Evolutionary conservation across 2,113 vertebrate species (phyloP), one percentile per base, ranked within the genome.

Genomic region (Ranitomeya imitator): DNA sequence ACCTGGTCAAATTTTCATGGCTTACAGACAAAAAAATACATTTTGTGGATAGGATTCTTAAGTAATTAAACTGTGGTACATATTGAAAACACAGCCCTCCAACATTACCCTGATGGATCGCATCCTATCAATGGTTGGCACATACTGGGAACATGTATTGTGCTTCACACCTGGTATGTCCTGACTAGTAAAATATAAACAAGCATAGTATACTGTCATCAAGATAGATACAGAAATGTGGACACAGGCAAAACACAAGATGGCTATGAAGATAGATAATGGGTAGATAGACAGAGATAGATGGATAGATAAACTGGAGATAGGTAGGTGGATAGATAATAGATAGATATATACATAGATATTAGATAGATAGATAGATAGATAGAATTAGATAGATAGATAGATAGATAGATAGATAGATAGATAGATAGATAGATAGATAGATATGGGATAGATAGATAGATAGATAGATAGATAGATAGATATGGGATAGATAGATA

Each of bases 1-100:
- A 57, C 67, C 52, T 74, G 81, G 85, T 89, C 83, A 89, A 78
- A 54, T 89, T 78, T 89, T 89, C 87, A 85, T 89, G 87, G 87
- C 81, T 78, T 85, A 60, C 73, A 79, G 87, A 85, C 87, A 79
- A 89, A 85, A 71, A 86, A 83, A 89, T 84, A 84, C 71, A 89
- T 89, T 60, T 79, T 79, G 59, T 69, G 82, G 65, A 89, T 89
- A 74, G 73, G 55, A 65, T 65, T 77, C 23, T 79, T 14, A 55
- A 88, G 74, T 78, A 85, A 88, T 84, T 84, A 88, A 78, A 59
- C 73, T 65, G 51, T 69, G 74, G 82, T 59, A 65, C 61, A 69
- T 60, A 79, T 55, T 55, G 79, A 74, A 82, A 87, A 82, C 52
- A 86, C 61, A 74, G 67, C 85, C 45, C 59, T 19, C 51, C 51